These are phyloP conservation scores for Aphrophora alni DNA, from an alignment of 2,888 invertebrate genomes.

Conservation along the genomic window DNA sequence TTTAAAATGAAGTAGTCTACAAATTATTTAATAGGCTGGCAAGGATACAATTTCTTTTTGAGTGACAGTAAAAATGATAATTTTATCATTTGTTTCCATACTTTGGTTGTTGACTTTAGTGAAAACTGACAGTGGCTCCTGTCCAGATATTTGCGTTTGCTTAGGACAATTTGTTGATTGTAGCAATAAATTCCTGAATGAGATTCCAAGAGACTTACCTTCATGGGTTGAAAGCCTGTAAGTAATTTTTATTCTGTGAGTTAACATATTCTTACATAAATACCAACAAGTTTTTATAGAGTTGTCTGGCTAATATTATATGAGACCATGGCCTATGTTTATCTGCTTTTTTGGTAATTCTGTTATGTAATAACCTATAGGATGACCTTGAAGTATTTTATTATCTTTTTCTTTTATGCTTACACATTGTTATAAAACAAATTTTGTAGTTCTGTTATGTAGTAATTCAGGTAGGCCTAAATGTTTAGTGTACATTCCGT, in stretches of 20 bases:
- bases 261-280: too few relatives aligned
- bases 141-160: slow-evolving; percentile 52
- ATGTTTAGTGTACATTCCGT: too few relatives aligned
- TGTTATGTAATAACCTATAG: too few relatives aligned
- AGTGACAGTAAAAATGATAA: background rate
- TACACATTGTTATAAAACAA: too few relatives aligned
- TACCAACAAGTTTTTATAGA: too few relatives aligned
- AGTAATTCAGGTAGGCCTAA: too few relatives aligned
- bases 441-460: too few relatives aligned
- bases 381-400: too few relatives aligned
- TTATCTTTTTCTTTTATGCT: too few relatives aligned
- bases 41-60: background rate
- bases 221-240: slow-evolving; percentile 57
- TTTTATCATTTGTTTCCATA: background rate
- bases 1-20: background rate
- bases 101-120: background rate
- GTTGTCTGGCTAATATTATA: too few relatives aligned
- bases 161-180: slow-evolving; percentile 56
- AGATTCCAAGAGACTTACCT: slow-evolving; percentile 56
- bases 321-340: too few relatives aligned
- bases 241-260: slow-evolving; percentile 48
- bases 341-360: too few relatives aligned
- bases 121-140: slow-evolving; percentile 7
- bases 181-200: slow-evolving; percentile 54
- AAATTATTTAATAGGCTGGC: background rate